Conservation (phyloP, 1,140 invertebrate genomes). For the Drosophila auraria region DNA sequence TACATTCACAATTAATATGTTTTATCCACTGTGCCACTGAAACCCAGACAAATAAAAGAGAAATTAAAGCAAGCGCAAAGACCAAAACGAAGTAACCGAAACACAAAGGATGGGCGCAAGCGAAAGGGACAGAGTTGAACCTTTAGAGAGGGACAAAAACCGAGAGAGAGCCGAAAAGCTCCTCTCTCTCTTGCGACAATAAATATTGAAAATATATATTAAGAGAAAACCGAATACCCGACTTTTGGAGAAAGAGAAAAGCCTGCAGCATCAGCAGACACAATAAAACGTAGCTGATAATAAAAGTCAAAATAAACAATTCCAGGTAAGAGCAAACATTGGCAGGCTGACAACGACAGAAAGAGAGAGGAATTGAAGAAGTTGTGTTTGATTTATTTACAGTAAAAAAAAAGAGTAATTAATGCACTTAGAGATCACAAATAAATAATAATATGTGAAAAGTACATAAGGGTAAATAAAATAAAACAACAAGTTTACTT, state of each 20-base stretch:
- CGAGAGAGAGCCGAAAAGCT: constrained; percentile 5
- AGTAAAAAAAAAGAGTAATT: background rate
- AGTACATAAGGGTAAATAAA: background rate
- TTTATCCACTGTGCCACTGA: constrained; percentile 28
- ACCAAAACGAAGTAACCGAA: constrained; percentile 27
- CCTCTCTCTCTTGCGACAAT: constrained; percentile 19
- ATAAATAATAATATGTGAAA: background rate
- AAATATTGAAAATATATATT: constrained; percentile 54
- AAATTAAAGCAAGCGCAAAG: constrained; percentile 42
- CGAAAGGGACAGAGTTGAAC: constrained; percentile 2
- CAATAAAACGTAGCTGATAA: constrained; percentile 5
- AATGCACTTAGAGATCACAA: no score
- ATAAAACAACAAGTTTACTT: background rate
- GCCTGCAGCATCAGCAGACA: constrained; percentile 6
- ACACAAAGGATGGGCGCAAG: constrained; percentile 24
- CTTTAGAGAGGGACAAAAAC: background rate
- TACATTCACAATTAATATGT: background rate
- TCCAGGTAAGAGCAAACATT: constrained; percentile 37
- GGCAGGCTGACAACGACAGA: constrained; percentile 31
- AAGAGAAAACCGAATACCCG: constrained; percentile 41
- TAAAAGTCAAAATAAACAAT: constrained; percentile 35
- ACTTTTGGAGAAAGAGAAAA: constrained; percentile 24
- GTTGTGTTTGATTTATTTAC: constrained; percentile 31
- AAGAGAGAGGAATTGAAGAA: constrained; percentile 3
- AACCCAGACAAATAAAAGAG: constrained; percentile 30